Evolutionary conservation across 2,113 vertebrate genomes (phyloP), one percentile per base, ranked within the genome.

Genomic region (Bujurquina vittata): DNA sequence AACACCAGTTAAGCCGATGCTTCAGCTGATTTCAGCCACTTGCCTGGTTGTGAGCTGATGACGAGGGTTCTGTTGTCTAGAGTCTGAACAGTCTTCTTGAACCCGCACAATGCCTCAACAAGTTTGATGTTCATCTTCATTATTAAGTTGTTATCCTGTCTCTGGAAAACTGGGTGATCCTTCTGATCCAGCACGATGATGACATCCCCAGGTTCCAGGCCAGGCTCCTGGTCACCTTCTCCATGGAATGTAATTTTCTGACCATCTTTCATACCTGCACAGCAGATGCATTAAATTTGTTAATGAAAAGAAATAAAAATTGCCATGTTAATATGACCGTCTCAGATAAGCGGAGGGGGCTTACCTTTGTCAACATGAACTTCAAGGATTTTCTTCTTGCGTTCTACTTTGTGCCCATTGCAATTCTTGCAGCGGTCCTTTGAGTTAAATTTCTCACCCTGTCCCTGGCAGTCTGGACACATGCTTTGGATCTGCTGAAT

Each of bases 211-310:
- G 98, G 97, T 87, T 99, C 98, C 87, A 99, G 91, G 81, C 97
- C 97, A 14, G 98, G 98, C 79, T 99, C 98, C 91, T 99, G 98
- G 90, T 99, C 98, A 1, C 98, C 98, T 93, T 99, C 98, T 75
- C 98, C 98, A 4, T 96, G 95, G 90, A 99, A 98, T 62, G 97
- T 96, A 55, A 99, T 97, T 94, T 96, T 99, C 90, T 99, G 98
- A 29, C 97, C 97, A 59, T 99, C 98, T 92, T 96, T 98, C 98
- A 99, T 99, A 84, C 98, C 98, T 99, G 56, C 4, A 26, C 2
- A 59, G 79, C 1, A 88, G 65, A 52, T 0, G 1, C 0, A 20
- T 3, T 69, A 52, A 69, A 52, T 26, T 20, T 69, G 40, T 15
- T 69, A 49, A 49, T 29, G 40, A 49, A 69, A 69, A 11, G 1